These are phyloP conservation scores for Empidonax alnorum DNA, from an alignment of 2,113 vertebrate species.

Conservation along the genomic window DNA sequence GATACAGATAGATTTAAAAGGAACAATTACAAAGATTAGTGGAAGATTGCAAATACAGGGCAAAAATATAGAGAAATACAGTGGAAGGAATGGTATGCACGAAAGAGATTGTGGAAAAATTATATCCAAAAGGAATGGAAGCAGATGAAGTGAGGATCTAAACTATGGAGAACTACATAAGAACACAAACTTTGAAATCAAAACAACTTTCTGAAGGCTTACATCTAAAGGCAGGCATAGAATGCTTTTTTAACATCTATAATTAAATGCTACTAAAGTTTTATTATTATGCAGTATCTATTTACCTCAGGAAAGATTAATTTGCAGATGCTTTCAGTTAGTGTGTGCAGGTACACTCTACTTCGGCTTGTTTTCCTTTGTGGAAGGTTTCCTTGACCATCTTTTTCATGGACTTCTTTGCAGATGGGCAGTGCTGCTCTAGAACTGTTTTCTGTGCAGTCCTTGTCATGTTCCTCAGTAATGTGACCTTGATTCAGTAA, in stretches of 20 bases:
- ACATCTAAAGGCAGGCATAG: neutral
- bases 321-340: constrained; percentile 95
- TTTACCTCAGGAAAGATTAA: constrained; percentile 94
- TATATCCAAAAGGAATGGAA: neutral
- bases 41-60: neutral
- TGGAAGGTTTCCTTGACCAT: constrained; percentile 71
- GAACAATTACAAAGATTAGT: neutral
- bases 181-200: neutral
- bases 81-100: neutral
- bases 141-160: neutral
- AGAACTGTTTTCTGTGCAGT: constrained; percentile 67
- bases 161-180: neutral
- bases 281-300: neutral
- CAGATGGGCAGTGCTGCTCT: constrained; percentile 77
- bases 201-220: neutral
- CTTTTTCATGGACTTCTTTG: constrained; percentile 78
- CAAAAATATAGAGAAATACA: neutral
- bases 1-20: neutral
- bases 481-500: constrained; percentile 77
- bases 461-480: constrained; percentile 79
- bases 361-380: constrained; percentile 85
- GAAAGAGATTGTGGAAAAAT: neutral
- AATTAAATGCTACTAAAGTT: neutral
- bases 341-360: constrained; percentile 92
- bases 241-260: neutral